Conservation (phyloP, 2,113 vertebrate genomes). For the Plectropomus leopardus region DNA sequence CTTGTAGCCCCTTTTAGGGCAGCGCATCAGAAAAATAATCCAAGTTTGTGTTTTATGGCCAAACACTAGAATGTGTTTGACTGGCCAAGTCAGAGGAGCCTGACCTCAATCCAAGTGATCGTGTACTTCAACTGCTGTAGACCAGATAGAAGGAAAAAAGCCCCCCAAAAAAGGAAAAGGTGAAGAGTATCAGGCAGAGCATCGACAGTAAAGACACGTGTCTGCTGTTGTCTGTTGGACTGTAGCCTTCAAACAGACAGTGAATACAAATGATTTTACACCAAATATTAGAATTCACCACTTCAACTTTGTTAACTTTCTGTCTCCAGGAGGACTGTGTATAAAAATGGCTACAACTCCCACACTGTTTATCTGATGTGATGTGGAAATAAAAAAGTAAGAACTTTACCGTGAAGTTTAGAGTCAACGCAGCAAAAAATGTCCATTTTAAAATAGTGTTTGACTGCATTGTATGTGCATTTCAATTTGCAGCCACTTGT, state of each 20-base stretch:
- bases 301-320: not conserved
- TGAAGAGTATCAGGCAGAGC: not conserved
- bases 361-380: not conserved
- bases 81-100: conserved; percentile 1
- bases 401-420: not conserved
- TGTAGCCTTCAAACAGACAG: not conserved
- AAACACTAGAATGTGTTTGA: conserved; percentile 3
- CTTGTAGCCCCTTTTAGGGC: not conserved
- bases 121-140: not conserved
- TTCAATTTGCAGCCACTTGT: not conserved
- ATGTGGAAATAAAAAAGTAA: not conserved
- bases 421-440: not conserved
- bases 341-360: not conserved
- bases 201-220: not conserved
- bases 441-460: not conserved
- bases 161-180: not conserved
- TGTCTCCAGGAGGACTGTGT: not conserved
- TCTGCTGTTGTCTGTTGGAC: not conserved
- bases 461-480: not conserved
- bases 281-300: not conserved
- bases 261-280: not conserved
- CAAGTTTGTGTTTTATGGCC: not conserved
- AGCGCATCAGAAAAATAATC: not conserved
- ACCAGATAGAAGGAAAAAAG: not conserved
- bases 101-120: conserved; percentile 8